Percentiles rank a stretch among this genome's conserved stretches.
phyloP scores from a whole-genome alignment of 2,113 vertebrate species.

The Saccopteryx leptura region DNA sequence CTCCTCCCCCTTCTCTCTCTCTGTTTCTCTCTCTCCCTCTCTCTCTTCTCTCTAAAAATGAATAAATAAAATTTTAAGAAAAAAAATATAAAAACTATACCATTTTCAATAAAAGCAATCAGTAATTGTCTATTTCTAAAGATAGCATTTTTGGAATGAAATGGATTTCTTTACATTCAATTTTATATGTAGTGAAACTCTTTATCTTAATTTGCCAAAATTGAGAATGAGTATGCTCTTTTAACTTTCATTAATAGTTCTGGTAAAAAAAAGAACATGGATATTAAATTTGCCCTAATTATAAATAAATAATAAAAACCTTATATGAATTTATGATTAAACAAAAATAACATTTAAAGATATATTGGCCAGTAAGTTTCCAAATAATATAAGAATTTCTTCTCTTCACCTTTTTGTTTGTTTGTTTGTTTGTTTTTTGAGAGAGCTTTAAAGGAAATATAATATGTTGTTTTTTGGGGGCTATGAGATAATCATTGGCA shows the following conservation, averaged over 20 bases:
- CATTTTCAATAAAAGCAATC: constrained; percentile 25
- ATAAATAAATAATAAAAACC: not conserved
- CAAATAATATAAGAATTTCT: not conserved
- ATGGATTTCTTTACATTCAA: not conserved
- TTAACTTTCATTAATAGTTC: not conserved
- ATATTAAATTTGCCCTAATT: constrained; percentile 31
- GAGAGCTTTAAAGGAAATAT: not conserved
- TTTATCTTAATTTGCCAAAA: constrained; percentile 39
- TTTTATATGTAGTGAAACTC: constrained; percentile 42
- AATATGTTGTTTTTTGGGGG: not conserved
- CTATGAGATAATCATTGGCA: constrained; percentile 1
- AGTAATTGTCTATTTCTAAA: not conserved
- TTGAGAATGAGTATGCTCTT: not conserved
- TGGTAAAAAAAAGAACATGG: not conserved
- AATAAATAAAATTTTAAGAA: constrained; percentile 28
- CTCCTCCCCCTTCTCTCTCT: too few species aligned
- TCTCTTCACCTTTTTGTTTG: not conserved
- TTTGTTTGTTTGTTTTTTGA: too few species aligned
- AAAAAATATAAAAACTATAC: not conserved
- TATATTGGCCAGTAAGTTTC: not conserved
- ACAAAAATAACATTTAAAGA: constrained; percentile 32
- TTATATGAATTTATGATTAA: constrained; percentile 11
- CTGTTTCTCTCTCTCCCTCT: too few species aligned
- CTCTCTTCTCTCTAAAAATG: too few species aligned
- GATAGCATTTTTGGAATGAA: not conserved